phyloP scores from a whole-genome alignment of 2,797 vertebrate species.

The Hypotaenidia philippensis region DNA sequence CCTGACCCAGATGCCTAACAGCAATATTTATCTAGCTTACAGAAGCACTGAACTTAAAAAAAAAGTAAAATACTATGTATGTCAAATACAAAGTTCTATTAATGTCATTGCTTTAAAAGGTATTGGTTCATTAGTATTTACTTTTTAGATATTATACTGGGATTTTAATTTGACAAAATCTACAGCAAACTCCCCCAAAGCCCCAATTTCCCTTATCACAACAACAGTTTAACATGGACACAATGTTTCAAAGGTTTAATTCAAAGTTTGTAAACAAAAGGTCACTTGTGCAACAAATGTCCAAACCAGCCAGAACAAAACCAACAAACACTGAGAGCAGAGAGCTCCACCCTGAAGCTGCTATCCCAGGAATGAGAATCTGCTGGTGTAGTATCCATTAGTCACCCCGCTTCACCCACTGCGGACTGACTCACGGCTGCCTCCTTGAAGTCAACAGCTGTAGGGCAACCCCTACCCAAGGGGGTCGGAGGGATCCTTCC shows the following conservation, averaged over 20 bases:
- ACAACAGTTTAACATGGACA: accelerated
- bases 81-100: neutral
- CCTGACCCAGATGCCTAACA: neutral
- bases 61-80: neutral
- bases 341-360: neutral
- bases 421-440: accelerated
- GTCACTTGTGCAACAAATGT: neutral
- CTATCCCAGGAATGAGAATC: neutral
- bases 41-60: neutral
- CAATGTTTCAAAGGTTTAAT: neutral
- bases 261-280: neutral
- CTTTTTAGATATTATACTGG: neutral
- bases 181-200: neutral
- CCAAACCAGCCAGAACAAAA: neutral
- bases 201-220: neutral
- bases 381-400: neutral
- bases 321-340: neutral
- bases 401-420: accelerated
- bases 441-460: neutral
- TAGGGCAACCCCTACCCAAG: neutral
- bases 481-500: neutral
- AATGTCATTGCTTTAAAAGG: neutral
- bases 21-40: neutral
- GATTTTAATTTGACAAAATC: neutral
- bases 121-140: neutral